Evolutionary conservation across 2,888 invertebrate genomes (phyloP).

Genomic region (Mesorhabditis spiculigera): DNA sequence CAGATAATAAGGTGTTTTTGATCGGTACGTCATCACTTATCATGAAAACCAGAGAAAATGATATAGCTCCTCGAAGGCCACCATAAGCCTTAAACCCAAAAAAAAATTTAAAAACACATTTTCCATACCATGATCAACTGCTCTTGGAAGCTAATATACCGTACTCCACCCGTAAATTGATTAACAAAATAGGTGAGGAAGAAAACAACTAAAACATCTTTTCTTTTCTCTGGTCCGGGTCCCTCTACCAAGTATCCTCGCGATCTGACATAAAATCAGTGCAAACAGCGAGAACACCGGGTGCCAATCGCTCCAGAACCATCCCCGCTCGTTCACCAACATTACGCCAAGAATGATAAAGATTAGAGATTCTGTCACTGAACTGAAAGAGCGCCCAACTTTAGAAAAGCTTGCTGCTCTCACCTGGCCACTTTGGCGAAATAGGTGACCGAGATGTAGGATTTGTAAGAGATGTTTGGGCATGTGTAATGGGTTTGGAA

Average conservation of each 20-base stretch:
- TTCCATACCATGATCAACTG: conserved; percentile 64
- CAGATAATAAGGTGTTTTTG: conserved; percentile 59
- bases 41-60: conserved; percentile 65
- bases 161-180: conserved; percentile 59
- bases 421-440: conserved; percentile 63
- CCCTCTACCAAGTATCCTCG: conserved; percentile 35
- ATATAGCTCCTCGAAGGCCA: conserved; percentile 66
- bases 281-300: conserved; percentile 46
- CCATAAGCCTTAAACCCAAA: conserved; percentile 62
- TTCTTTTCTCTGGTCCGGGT: too few relatives aligned
- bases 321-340: conserved; percentile 60
- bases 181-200: conserved; percentile 63
- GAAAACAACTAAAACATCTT: conserved; percentile 61
- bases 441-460: conserved; percentile 64
- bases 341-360: conserved; percentile 67
- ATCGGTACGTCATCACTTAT: conserved; percentile 57
- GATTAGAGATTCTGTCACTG: conserved; percentile 65
- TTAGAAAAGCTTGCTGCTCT: background rate
- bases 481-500: conserved; percentile 66
- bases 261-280: conserved; percentile 44
- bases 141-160: conserved; percentile 63
- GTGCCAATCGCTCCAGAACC: conserved; percentile 48
- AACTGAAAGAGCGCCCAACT: conserved; percentile 53
- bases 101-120: background rate
- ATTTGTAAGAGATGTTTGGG: conserved; percentile 65